phyloP scores from a whole-genome alignment of 1,140 invertebrate genomes.

The Goniozus legneri region DNA sequence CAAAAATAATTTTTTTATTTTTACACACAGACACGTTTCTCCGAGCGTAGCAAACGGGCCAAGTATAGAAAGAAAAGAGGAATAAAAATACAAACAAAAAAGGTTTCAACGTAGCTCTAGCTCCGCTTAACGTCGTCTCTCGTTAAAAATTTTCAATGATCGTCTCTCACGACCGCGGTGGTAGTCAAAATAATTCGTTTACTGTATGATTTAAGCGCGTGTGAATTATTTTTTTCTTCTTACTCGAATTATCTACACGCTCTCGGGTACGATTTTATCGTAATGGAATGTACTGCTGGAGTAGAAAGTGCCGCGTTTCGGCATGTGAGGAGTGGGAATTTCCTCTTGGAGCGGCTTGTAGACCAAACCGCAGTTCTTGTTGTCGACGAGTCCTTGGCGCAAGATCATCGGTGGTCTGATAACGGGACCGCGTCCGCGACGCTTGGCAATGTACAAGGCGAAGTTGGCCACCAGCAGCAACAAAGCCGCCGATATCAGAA shows the following conservation, averaged over 20 bases:
- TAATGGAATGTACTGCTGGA: slow-evolving; percentile 64
- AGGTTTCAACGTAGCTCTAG: too few species aligned
- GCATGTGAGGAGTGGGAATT: slow-evolving; percentile 48
- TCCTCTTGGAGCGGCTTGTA: slow-evolving; percentile 56
- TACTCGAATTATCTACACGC: slow-evolving; percentile 48
- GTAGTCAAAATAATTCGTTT: too few species aligned
- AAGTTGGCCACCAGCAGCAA: slow-evolving; percentile 31
- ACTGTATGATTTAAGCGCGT: too few species aligned
- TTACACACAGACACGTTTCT: background rate
- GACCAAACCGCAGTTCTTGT: slow-evolving; percentile 50
- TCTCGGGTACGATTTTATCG: slow-evolving; percentile 62
- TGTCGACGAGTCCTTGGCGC: slow-evolving; percentile 42
- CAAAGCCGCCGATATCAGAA: slow-evolving; percentile 31
- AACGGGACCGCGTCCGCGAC: slow-evolving; percentile 41
- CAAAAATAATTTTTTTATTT: too few species aligned
- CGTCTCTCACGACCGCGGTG: too few species aligned
- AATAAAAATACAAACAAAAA: too few species aligned
- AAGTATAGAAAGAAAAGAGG: too few species aligned
- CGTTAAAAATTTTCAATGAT: too few species aligned
- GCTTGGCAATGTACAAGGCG: slow-evolving; percentile 34
- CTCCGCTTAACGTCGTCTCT: too few species aligned
- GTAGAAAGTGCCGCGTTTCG: slow-evolving; percentile 59
- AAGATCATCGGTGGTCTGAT: slow-evolving; percentile 47
- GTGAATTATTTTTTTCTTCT: background rate
- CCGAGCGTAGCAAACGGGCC: background rate